Base-by-base conservation (phyloP, 2,797 vertebrate species). In the Paedocypris micromegethes region DNA sequence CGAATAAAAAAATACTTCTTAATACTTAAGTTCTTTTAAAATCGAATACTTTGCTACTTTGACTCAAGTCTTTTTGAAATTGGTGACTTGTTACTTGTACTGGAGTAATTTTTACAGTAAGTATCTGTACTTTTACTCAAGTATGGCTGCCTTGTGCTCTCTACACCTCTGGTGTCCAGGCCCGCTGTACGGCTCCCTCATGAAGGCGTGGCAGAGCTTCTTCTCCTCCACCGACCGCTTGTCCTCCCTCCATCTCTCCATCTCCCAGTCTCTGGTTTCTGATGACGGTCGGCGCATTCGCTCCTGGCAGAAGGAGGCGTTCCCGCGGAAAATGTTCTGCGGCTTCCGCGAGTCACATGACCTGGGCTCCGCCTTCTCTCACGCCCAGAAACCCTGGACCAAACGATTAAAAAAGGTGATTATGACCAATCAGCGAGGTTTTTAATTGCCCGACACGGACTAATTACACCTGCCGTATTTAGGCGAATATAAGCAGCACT, bases 291-390 rank as follows among this genome's bases (percentile, higher is more conserved):
- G 83, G 0, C 72, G 82, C 9, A 82, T 89, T 53, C 85, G 75
- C 47, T 79, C 72, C 9, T 87, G 88, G 86, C 88, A 91, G 81
- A 91, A 88, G 62, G 86, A 90, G 9, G 87, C 72, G 2, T 93
- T 92, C 68, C 88, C 90, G 0, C 89, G 85, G 66, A 92, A 90
- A 59, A 55, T 87, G 40, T 85, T 87, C 71, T 86, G 89, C 2
- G 87, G 86, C 23, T 90, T 89, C 76, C 82, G 53, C 5, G 87
- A 86, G 75, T 89, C 88, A 66, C 77, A 91, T 8, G 81, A 84
- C 8, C 83, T 84, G 68, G 81, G 81, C 43, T 82, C 78, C 0
- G 89, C 85, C 48, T 90, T 86, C 66, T 78, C 82, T n/a, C 82
- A 78, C 3, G 87, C 86, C 1, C 86, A 87, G 81, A 92, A 88